Evolutionary conservation across 2,888 invertebrate species (phyloP), one percentile per base, ranked within the genome.

Genomic region (Monopis laevigella): DNA sequence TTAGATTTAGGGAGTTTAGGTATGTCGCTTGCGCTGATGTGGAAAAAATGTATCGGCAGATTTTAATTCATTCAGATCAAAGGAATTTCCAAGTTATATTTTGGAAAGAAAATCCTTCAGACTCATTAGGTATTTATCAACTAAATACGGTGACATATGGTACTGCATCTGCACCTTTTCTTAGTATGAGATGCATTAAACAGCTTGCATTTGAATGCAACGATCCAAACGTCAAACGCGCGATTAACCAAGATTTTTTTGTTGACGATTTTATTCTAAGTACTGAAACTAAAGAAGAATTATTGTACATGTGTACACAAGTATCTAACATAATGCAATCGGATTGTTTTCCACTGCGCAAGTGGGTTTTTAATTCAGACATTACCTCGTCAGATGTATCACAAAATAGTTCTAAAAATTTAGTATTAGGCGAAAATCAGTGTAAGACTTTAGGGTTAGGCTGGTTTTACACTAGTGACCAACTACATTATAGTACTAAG

Each of bases 11-110:
- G 11, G 47, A 48, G 28, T 41, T 48, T 43, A 48, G 45, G 28
- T 51, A 52, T 28, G 53, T 53, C 0, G 51, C 55, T 1, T 53
- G 53, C 3, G 52, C 51, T 2, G 56, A 54, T 36, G 41, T 56
- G 2, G 49, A 50, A 29, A 54, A 56, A 48, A 58, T 61, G 56
- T 62, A 50, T 40, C 29, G 61, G 0, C 55, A 58, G 41, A 47
- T 54, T 12, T 17, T 46, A 14, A 43, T 60, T 13, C 39, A 51
- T 8, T 28, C 43, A 1, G 46, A 52, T 13, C 52, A 60, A 42
- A 36, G 55, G 3, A 38, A 49, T 11, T 45, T 56, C 3, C 62
- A 63, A 43, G 38, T 53, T 24, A 58, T 62, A 3, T 34, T 62
- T 1, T 65, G 60, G 59, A 42, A 56, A 1, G 48, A 54, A 1